Conservation (phyloP, 2,888 invertebrate genomes). For the Agriopis marginaria region DNA sequence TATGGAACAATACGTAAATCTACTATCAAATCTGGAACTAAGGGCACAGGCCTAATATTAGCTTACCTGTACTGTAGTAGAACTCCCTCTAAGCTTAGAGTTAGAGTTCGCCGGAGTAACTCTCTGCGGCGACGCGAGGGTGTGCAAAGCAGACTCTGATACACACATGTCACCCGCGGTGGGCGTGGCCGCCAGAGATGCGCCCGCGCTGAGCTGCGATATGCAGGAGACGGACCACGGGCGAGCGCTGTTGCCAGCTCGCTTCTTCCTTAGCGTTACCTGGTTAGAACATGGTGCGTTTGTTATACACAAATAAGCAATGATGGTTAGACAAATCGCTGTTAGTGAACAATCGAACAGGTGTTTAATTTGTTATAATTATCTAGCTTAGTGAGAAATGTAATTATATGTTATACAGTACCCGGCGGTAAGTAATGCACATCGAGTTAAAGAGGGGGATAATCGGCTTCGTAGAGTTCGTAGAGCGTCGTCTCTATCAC, state of each 20-base stretch:
- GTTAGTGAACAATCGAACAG: too few species aligned
- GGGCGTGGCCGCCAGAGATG: slow-evolving; percentile 76
- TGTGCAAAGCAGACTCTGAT: slow-evolving; percentile 95
- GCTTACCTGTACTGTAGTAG: slow-evolving; percentile 80
- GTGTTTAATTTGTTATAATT: too few species aligned
- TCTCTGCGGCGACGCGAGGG: slow-evolving; percentile 85
- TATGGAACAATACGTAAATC: too few species aligned
- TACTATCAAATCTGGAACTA: too few species aligned
- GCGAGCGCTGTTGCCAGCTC: slow-evolving; percentile 86
- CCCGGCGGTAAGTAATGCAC: too few species aligned
- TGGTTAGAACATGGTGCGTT: slow-evolving; percentile 29
- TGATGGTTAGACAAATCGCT: too few species aligned
- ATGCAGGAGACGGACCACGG: slow-evolving; percentile 97
- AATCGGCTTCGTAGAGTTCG: too few species aligned
- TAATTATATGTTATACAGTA: too few species aligned
- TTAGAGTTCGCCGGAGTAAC: slow-evolving; percentile 77
- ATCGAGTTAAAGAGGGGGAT: too few species aligned
- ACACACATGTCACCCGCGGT: slow-evolving; percentile 89
- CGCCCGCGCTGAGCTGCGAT: slow-evolving; percentile 88
- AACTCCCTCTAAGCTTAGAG: slow-evolving; percentile 79
- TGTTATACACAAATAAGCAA: slow-evolving; percentile 7
- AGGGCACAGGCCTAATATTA: too few species aligned
- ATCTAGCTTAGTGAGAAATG: too few species aligned
- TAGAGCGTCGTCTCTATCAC: too few species aligned
- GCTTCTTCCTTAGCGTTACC: slow-evolving; percentile 86